Base-by-base conservation (phyloP, 2,113 vertebrate genomes). In the Sinocyclocheilus rhinocerous region DNA sequence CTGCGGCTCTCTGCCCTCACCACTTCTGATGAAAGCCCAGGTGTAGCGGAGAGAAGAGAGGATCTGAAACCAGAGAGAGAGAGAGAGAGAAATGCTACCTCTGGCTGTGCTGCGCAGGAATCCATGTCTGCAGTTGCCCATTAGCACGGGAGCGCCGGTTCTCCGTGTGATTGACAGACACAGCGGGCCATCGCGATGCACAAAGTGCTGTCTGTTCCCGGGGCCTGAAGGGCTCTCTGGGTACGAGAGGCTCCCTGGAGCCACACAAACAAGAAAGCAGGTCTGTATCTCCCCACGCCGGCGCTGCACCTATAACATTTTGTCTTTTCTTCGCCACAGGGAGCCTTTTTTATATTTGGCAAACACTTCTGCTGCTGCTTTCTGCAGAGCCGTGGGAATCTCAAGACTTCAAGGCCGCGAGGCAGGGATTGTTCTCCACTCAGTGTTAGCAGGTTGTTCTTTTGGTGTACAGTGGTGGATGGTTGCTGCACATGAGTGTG, bases 201-300 rank as follows among this genome's bases (percentile, higher is more conserved):
- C 95, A 96, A 94, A 95, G 93, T 84, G 83, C 87, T 90, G 92
- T 95, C 96, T 97, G 95, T 97, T 96, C 92, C 73, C 91, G 81
- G 95, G n/a, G 9, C 13, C 48, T 24, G 69, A 50, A 29, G 75
- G 48, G n/a, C 45, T 84, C 81, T 55, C 13, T 11, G 24, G 81
- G 95, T 93, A 93, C 92, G 88, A 91, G 94, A 93, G 96, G 92
- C 94, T 96, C 94, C 93, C 95, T 87, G 93, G 96, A 96, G 94
- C 94, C 88, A 85, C 92, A 90, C 89, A 76, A 90, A 92, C 88
- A 92, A 92, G 92, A 93, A 93, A 91, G 90, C 89, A 81, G 90
- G 89, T 90, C 91, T 93, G 92, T 94, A 90, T 94, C 86, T 52
- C 50, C 50, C 63, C 90, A 87, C 89, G 50, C 90, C 55, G 86